Evolutionary conservation across 2,888 invertebrate genomes (phyloP), one percentile per base, ranked within the genome.

Genomic region (Sinotaia quadrata): DNA sequence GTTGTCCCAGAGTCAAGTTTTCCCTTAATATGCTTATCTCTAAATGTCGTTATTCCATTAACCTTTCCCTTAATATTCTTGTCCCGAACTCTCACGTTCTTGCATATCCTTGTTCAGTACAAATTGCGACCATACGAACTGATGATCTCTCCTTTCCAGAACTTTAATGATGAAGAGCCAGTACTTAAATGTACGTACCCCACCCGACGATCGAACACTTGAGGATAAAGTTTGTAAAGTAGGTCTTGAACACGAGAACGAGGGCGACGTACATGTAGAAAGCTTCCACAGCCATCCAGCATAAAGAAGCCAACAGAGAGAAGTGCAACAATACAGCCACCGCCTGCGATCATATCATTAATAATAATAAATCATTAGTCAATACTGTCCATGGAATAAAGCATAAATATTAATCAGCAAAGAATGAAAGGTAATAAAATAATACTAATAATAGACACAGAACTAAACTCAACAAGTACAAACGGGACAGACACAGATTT

Each of bases 251-350:
- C 3, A 90, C 89, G 27, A 88, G 86, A 31, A 90, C 88, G 27
- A 90, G 83, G 15, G 90, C 85, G 60, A 89, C 87, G 75, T 90
- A 89, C 90, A 90, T 90, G 79, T 90, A 88, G 63, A 88, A 83
- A 0, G 90, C 90, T 72, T 90, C 90, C 3, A 90, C 87, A 73
- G 88, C 73, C 86, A 86, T 86, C 90, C 90, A 90, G 15, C 83
- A 81, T 69, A 90, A 80, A 2, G 89, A 86, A 0, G 89, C 80
- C 63, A 90, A 78, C 4, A 90, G 83, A 68, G 89, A 84, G 74
- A 89, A 90, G 75, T 90, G 90, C 4, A 89, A 80, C 5, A 87
- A 65, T 10, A 87, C 77, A 0, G 88, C 89, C 4, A 89, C 84
- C 2, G 78, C 69, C 85, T 86, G 75, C n/a, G 75, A 57, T 18